A percentile compares a stretch with the other conserved stretches of the same genome.
These are phyloP conservation scores for Mantis religiosa DNA, from an alignment of 2,888 invertebrate species.

Conservation along the genomic window DNA sequence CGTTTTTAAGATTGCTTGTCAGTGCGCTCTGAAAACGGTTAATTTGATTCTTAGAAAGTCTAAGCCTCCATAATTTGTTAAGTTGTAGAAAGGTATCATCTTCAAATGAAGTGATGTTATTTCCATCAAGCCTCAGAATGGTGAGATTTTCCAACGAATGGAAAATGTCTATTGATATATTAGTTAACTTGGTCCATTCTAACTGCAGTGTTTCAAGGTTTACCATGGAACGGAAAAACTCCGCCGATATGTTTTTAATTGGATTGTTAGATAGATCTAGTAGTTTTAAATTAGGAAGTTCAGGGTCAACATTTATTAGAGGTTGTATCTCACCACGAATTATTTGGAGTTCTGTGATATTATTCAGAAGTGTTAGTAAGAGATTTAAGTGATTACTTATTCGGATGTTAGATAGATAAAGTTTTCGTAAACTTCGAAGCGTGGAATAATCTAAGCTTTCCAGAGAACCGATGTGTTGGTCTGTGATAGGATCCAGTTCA, in stretches of 20 bases:
- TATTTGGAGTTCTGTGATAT: neutral
- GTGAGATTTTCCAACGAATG: neutral
- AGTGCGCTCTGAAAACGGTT: neutral
- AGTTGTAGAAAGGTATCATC: neutral
- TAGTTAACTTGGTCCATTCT: neutral
- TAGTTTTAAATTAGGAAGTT: neutral
- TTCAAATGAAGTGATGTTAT: neutral
- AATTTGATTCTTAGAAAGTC: neutral
- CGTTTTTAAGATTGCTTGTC: neutral
- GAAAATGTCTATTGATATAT: neutral
- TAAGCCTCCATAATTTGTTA: neutral
- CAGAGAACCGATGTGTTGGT: neutral
- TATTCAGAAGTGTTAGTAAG: neutral
- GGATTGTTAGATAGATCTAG: neutral
- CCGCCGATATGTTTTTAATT: neutral
- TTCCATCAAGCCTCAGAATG: neutral
- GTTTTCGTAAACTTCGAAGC: neutral
- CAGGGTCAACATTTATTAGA: neutral
- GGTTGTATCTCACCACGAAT: neutral
- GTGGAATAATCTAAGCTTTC: neutral
- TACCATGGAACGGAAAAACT: neutral
- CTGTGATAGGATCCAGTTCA: neutral
- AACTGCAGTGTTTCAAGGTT: neutral
- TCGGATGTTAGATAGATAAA: neutral
- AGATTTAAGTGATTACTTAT: neutral